Evolutionary conservation across 2,888 invertebrate species (phyloP).

Genomic region (Pachymerium ferrugineum): DNA sequence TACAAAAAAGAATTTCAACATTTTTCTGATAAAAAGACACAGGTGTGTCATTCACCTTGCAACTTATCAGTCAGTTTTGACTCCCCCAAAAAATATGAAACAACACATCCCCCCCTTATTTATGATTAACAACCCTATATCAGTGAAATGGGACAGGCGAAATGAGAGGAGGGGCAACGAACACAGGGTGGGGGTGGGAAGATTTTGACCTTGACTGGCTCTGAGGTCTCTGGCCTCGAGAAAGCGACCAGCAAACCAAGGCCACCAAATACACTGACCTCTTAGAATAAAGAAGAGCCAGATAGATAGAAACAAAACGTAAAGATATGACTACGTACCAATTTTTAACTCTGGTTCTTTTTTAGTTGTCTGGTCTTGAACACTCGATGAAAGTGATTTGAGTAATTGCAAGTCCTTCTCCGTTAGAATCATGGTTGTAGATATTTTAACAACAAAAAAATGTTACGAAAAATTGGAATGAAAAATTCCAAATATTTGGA

Average conservation of each 20-base stretch:
- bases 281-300: background rate
- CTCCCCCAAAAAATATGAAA: background rate
- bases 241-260: conserved; percentile 24
- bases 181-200: conserved; percentile 10
- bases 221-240: conserved; percentile 23
- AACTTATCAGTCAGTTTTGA: background rate
- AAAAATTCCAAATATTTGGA: too few species aligned
- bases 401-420: conserved; percentile 42
- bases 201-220: conserved; percentile 25
- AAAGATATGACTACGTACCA: conserved; percentile 37
- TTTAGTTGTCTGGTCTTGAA: conserved; percentile 38
- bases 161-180: conserved; percentile 25
- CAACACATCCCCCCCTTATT: background rate
- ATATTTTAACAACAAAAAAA: background rate
- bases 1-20: too few species aligned
- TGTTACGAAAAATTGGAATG: too few species aligned
- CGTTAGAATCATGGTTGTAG: conserved; percentile 40
- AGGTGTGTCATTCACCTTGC: background rate
- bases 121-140: background rate
- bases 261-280: conserved; percentile 7
- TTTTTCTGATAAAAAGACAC: background rate
- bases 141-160: background rate
- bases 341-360: conserved; percentile 41
- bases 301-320: background rate
- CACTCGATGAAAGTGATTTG: conserved; percentile 37